phyloP scores from a whole-genome alignment of 2,888 invertebrate species.

The Xanthorhoe designata region DNA sequence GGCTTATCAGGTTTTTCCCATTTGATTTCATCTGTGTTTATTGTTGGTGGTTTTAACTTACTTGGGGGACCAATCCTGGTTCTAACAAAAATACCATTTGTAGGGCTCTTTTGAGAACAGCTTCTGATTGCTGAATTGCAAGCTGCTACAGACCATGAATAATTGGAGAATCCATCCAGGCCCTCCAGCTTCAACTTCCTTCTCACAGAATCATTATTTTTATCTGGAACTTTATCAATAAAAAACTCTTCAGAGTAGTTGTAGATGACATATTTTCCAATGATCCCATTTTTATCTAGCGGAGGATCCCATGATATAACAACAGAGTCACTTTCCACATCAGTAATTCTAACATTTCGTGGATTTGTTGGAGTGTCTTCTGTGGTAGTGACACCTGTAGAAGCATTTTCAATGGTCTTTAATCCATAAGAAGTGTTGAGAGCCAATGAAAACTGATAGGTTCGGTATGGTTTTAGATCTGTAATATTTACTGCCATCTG shows the following conservation, averaged over 20 bases:
- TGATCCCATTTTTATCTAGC: conserved; percentile 88
- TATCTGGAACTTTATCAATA: conserved; percentile 58
- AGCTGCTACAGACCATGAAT: conserved; percentile 89
- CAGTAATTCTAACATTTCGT: conserved; percentile 83
- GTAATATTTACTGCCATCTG: conserved; percentile 85
- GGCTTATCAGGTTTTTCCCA: conserved; percentile 83
- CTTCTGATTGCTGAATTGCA: conserved; percentile 86
- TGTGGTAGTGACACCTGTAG: conserved; percentile 87
- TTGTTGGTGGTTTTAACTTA: conserved; percentile 63
- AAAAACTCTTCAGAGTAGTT: conserved; percentile 69
- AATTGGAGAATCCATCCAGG: conserved; percentile 87
- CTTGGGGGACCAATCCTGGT: conserved; percentile 88
- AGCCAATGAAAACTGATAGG: conserved; percentile 89
- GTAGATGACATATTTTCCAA: conserved; percentile 88
- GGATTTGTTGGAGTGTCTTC: conserved; percentile 88
- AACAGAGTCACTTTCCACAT: conserved; percentile 87
- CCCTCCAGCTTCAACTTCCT: conserved; percentile 60
- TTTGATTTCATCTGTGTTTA: conserved; percentile 62
- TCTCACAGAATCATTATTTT: conserved; percentile 55
- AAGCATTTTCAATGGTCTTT: conserved; percentile 79
- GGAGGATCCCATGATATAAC: conserved; percentile 90
- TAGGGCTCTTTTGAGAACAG: conserved; percentile 85
- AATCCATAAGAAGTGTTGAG: conserved; percentile 81
- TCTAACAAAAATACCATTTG: conserved; percentile 78
- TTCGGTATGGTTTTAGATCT: conserved; percentile 89